These are phyloP conservation scores for Danio tinwini DNA, from an alignment of 2,797 vertebrate genomes.

Conservation along the genomic window DNA sequence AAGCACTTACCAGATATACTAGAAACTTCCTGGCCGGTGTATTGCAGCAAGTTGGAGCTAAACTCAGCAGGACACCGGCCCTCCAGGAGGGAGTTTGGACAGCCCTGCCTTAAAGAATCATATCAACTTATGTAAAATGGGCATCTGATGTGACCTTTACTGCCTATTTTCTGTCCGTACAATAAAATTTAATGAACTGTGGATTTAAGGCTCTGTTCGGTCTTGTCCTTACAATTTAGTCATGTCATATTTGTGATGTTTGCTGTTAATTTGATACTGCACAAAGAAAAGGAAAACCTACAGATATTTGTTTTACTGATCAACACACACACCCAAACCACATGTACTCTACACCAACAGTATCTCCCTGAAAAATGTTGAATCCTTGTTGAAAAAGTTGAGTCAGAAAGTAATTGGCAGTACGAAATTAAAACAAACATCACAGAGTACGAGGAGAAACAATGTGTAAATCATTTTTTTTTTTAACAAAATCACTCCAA, in stretches of 20 bases:
- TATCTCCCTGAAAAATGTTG: not conserved
- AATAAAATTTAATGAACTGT: too few species aligned
- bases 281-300: not conserved
- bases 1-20: too few species aligned
- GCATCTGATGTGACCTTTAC: too few species aligned
- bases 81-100: too few species aligned
- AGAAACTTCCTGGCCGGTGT: too few species aligned
- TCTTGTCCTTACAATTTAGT: not conserved
- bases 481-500: not conserved
- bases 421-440: conserved; percentile 6
- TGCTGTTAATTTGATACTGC: not conserved
- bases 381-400: not conserved
- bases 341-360: not conserved
- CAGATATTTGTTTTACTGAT: conserved; percentile 1
- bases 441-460: not conserved
- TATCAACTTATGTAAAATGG: too few species aligned
- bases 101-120: too few species aligned
- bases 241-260: not conserved
- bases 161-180: too few species aligned
- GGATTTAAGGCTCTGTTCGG: not conserved
- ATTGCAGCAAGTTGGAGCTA: too few species aligned
- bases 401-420: not conserved
- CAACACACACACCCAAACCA: not conserved
- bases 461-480: not conserved
- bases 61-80: too few species aligned